Percentiles rank a stretch among this genome's conserved stretches.
phyloP scores from a whole-genome alignment of 2,888 invertebrate genomes.

The Nymphalis urticae region DNA sequence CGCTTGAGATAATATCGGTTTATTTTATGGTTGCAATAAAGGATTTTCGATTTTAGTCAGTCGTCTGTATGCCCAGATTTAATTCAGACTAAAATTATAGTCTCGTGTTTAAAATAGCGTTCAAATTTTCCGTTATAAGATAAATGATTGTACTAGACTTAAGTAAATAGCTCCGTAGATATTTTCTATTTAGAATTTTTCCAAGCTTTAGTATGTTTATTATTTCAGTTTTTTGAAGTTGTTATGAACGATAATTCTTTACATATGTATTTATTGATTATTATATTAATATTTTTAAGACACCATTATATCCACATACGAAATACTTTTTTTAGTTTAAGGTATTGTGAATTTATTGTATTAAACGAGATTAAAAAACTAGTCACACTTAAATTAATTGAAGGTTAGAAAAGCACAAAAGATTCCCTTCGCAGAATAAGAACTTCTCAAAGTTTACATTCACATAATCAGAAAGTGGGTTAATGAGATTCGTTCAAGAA shows the following conservation, averaged over 20 bases:
- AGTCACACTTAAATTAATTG: conserved; percentile 26
- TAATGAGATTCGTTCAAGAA: conserved; percentile 81
- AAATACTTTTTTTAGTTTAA: too few relatives aligned
- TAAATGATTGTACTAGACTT: not conserved
- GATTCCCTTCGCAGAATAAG: conserved; percentile 66
- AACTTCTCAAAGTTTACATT: conserved; percentile 77
- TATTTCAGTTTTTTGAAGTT: too few relatives aligned
- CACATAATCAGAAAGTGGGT: conserved; percentile 79
- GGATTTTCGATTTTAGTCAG: conserved; percentile 77
- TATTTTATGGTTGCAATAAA: conserved; percentile 79
- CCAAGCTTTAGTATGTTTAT: too few relatives aligned
- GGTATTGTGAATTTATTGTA: too few relatives aligned
- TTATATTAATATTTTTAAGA: too few relatives aligned
- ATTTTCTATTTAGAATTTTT: not conserved
- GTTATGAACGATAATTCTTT: too few relatives aligned
- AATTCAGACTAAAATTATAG: conserved; percentile 15
- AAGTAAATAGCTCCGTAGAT: not conserved
- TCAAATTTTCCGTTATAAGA: not conserved
- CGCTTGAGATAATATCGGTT: conserved; percentile 79
- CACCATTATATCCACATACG: too few relatives aligned
- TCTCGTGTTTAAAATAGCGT: conserved; percentile 5
- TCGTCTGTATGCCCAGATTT: conserved; percentile 40
- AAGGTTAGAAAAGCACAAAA: conserved; percentile 65
- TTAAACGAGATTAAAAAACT: not conserved
- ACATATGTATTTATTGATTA: too few relatives aligned